phyloP scores from a whole-genome alignment of 53 echinoderm and acorn worm species.

The Paracentrotus lividus region DNA sequence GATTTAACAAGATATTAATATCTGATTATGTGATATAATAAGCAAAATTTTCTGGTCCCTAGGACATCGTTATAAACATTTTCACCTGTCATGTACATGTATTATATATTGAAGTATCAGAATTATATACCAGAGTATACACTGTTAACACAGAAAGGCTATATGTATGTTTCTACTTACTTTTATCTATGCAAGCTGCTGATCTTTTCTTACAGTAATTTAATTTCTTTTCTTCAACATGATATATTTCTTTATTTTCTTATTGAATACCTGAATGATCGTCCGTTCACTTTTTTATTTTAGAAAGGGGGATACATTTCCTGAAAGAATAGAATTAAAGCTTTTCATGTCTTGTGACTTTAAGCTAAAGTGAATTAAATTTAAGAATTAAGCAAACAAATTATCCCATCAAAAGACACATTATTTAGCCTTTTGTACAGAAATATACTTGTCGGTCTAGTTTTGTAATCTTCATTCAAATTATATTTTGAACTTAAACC shows the following conservation, averaged over 20 bases:
- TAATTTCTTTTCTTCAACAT: background rate
- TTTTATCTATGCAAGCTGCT: conserved; percentile 11
- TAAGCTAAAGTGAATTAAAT: background rate
- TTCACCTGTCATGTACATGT: too few relatives aligned
- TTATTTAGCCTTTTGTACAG: background rate
- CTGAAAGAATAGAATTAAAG: background rate
- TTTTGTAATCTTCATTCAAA: background rate
- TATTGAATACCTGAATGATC: background rate
- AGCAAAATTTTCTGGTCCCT: too few relatives aligned
- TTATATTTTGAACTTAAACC: background rate
- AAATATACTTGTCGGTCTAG: background rate
- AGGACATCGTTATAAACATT: too few relatives aligned
- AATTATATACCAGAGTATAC: too few relatives aligned
- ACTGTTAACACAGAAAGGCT: too few relatives aligned
- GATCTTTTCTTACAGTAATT: background rate
- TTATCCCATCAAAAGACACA: background rate
- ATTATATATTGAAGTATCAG: too few relatives aligned
- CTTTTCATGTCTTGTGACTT: background rate
- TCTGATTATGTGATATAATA: too few relatives aligned
- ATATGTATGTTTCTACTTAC: background rate
- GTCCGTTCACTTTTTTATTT: background rate
- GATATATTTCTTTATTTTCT: background rate
- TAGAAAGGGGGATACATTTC: background rate
- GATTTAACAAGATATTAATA: too few relatives aligned
- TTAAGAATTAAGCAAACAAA: background rate